phyloP scores from a whole-genome alignment of 2,888 invertebrate species.

The Thera britannica region DNA sequence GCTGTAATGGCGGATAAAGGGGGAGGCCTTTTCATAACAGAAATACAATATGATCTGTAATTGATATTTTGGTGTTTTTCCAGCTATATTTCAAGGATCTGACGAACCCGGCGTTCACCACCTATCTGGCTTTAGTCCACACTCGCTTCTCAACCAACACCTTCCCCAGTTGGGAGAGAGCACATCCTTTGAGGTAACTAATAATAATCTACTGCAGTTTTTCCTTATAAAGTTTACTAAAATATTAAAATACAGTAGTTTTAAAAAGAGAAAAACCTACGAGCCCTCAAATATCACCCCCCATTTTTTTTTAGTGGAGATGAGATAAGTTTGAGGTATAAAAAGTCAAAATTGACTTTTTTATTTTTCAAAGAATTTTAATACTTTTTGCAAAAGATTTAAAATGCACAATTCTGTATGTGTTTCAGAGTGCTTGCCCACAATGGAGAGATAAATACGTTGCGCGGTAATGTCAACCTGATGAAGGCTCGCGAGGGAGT shows the following conservation, averaged over 20 bases:
- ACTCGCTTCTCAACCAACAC: slow-evolving; percentile 99
- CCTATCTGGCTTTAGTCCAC: slow-evolving; percentile 98
- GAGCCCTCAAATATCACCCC: no score
- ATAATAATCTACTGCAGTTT: neutral
- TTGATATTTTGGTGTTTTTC: slow-evolving; percentile 18
- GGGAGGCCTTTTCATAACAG: no score
- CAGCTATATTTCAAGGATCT: slow-evolving; percentile 91
- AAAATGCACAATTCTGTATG: neutral
- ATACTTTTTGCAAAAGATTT: no score
- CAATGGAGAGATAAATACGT: slow-evolving; percentile 99
- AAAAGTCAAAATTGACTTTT: no score
- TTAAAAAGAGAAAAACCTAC: no score
- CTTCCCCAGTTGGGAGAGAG: slow-evolving; percentile 99
- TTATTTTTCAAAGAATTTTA: no score
- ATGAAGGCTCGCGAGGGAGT: slow-evolving; percentile 99
- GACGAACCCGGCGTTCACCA: slow-evolving; percentile 91
- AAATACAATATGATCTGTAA: no score
- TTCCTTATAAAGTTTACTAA: no score
- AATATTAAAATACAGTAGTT: no score
- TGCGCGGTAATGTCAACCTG: slow-evolving; percentile 98
- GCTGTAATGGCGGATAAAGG: no score
- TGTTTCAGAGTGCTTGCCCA: slow-evolving; percentile 93
- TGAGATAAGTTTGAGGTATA: no score
- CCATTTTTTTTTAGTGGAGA: no score
- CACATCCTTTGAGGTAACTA: slow-evolving; percentile 95